phyloP scores from a whole-genome alignment of 1,140 invertebrate genomes.

The Brachionus sp. region DNA sequence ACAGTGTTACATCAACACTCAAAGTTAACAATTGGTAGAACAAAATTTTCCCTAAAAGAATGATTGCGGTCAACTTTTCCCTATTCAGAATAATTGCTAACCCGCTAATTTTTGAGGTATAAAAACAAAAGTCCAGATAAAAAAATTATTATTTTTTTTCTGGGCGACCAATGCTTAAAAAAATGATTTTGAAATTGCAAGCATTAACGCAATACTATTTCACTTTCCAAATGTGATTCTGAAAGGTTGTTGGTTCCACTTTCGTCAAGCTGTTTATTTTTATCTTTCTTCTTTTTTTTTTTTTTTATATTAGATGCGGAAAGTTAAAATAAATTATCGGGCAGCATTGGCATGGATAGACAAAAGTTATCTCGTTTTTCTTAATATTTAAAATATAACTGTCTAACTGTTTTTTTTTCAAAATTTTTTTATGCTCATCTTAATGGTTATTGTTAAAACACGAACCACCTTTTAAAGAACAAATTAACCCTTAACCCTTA shows the following conservation, averaged over 20 bases:
- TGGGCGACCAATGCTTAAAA: neutral
- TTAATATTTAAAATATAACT: too few relatives aligned
- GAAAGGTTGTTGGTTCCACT: slow-evolving; percentile 14
- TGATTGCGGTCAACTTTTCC: neutral
- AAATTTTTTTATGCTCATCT: too few relatives aligned
- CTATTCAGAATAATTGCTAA: neutral
- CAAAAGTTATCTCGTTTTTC: too few relatives aligned
- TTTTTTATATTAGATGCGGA: too few relatives aligned
- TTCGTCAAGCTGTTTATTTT: slow-evolving; percentile 10
- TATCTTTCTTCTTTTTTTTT: too few relatives aligned
- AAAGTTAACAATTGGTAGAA: neutral
- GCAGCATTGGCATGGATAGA: too few relatives aligned
- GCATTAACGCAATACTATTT: neutral
- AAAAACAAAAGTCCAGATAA: neutral
- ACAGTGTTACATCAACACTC: neutral
- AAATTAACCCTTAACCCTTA: too few relatives aligned
- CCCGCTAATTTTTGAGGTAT: neutral
- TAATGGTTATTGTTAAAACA: too few relatives aligned
- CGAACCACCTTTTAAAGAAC: too few relatives aligned
- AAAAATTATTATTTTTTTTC: neutral
- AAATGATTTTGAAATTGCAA: slow-evolving; percentile 12
- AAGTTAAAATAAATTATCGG: too few relatives aligned
- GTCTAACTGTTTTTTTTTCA: too few relatives aligned
- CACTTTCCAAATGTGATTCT: neutral
- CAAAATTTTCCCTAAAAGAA: neutral